These are phyloP conservation scores for Drosophila rellima DNA, from an alignment of 2,888 invertebrate species.

Conservation along the genomic window DNA sequence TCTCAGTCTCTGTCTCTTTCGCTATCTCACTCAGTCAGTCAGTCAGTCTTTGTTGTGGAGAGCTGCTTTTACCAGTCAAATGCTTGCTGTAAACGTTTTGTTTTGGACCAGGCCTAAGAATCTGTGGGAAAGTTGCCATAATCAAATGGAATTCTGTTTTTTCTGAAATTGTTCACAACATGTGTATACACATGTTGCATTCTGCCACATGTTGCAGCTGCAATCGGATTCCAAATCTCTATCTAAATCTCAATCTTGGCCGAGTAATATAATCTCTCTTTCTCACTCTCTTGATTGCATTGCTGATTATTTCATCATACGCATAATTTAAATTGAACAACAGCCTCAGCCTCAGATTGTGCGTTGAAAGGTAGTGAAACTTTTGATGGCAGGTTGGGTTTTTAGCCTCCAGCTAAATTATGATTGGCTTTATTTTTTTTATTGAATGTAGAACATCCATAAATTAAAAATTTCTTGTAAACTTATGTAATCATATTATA, in stretches of 20 bases:
- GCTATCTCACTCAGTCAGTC: slow-evolving; percentile 30
- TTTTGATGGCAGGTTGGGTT: slow-evolving; percentile 35
- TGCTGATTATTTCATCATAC: slow-evolving; percentile 80
- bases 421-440: too few relatives aligned
- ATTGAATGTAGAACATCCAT: too few relatives aligned
- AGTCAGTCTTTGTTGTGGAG: slow-evolving; percentile 27
- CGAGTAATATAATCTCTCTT: slow-evolving; percentile 66
- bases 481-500: background rate
- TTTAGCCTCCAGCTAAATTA: slow-evolving; percentile 43
- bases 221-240: slow-evolving; percentile 43
- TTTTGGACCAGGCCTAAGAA: slow-evolving; percentile 59
- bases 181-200: slow-evolving; percentile 68
- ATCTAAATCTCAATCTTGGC: slow-evolving; percentile 51
- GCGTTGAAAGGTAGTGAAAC: slow-evolving; percentile 57
- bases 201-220: slow-evolving; percentile 47
- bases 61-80: slow-evolving; percentile 60
- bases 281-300: slow-evolving; percentile 68
- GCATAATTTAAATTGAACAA: slow-evolving; percentile 76
- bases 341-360: slow-evolving; percentile 31
- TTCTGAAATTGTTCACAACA: slow-evolving; percentile 67
- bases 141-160: slow-evolving; percentile 78
- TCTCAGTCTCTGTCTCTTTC: slow-evolving; percentile 13
- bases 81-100: slow-evolving; percentile 74
- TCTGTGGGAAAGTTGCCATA: slow-evolving; percentile 79
- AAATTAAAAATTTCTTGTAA: too few relatives aligned